Base-by-base conservation (phyloP, 2,113 vertebrate genomes). In the Nibea coibor region DNA sequence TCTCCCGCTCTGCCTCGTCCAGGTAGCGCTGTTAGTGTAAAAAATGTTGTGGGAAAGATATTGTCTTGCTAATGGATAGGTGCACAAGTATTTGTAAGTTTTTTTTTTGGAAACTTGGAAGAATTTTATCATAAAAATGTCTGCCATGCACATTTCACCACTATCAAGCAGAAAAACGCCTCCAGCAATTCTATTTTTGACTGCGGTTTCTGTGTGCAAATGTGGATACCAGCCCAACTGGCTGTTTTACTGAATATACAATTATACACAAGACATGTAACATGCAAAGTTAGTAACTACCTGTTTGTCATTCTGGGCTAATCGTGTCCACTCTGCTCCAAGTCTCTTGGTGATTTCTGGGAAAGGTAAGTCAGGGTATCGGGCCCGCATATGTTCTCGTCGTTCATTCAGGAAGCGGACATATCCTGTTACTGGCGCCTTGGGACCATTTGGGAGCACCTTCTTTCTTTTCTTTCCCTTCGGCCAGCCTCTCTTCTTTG, bases 391-490 rank as follows among this genome's bases (percentile, higher is more conserved):
- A 74, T 97, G 96, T 91, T 99, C 97, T 0, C 98, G 95, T 0
- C 97, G 94, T 88, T 98, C 97, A 0, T 99, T 99, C 76, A 99
- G 94, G 76, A 99, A 99, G 26, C 97, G 96, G 24, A 99, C 97
- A 0, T 98, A 99, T 64, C 98, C 97, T 0, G 97, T 99, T 50
- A 99, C 97, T 0, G 98, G 98, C 3, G 98, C 97, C 83, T 99
- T 99, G n/a, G 98, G 98, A 10, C 97, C 97, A 0, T 99, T 99
- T 2, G 97, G 98, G 9, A 99, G 94, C 31, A 99, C 96, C 95
- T 99, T 99, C 95, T 99, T 99, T 75, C 98, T 95, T 91, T 99
- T 99, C 94, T 99, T 99, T 53, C 98, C 97, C 82, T 99, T 99
- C 0, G 97, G 97, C 98, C 98, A 99, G 50, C 98, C 98, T 45